These are phyloP conservation scores for Cordilura impudica DNA, from an alignment of 2,888 invertebrate species.

Conservation along the genomic window DNA sequence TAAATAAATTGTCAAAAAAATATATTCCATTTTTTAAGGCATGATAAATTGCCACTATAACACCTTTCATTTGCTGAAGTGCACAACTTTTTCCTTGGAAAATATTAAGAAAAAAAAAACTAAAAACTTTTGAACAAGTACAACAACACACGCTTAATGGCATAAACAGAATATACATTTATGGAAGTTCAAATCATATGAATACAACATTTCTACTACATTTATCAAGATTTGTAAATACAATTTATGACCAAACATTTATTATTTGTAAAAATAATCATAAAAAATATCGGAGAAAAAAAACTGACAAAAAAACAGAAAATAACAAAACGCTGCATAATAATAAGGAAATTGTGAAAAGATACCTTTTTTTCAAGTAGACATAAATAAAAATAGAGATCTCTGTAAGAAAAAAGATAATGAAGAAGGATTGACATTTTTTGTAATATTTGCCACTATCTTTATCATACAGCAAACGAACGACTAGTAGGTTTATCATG, in stretches of 20 bases:
- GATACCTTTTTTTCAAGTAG: constrained; percentile 39
- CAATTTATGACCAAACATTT: constrained; percentile 60
- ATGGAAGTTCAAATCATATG: constrained; percentile 11
- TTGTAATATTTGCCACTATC: no score
- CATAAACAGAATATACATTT: constrained; percentile 11
- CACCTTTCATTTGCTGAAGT: constrained; percentile 36
- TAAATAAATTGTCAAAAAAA: constrained; percentile 6
- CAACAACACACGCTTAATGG: not conserved
- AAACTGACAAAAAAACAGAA: not conserved
- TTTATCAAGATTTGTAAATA: constrained; percentile 61
- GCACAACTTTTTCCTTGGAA: not conserved
- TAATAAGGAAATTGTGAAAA: constrained; percentile 37
- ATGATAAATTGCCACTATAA: constrained; percentile 44
- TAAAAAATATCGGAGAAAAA: not conserved
- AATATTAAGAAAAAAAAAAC: not conserved
- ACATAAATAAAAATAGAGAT: constrained; percentile 16
- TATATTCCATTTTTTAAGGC: not conserved
- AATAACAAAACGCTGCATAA: constrained; percentile 1
- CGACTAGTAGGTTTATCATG: no score
- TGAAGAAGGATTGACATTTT: constrained; percentile 3
- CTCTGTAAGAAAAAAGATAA: not conserved
- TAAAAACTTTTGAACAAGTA: constrained; percentile 2
- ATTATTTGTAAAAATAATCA: constrained; percentile 47
- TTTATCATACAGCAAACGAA: no score
- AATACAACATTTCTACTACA: constrained; percentile 51